phyloP scores from a whole-genome alignment of 2,113 vertebrate genomes.

The Pimephales promelas region DNA sequence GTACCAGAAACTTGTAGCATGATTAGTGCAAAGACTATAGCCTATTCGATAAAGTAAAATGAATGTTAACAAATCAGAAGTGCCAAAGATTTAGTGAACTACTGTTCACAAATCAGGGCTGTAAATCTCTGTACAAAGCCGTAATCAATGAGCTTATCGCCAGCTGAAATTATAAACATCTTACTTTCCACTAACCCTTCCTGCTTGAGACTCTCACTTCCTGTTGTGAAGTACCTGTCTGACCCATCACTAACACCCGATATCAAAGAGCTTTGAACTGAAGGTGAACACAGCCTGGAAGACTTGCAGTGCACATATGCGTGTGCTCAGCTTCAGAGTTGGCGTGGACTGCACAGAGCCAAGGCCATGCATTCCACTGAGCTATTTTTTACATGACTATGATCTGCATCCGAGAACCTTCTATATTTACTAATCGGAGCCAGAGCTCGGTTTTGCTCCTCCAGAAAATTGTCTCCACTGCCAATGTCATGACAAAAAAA shows the following conservation, averaged over 20 bases:
- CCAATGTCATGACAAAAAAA: slow-evolving; percentile 3
- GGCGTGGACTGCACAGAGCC: slow-evolving; percentile 3
- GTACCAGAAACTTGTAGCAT: not conserved
- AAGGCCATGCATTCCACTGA: slow-evolving; percentile 36
- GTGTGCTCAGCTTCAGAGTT: not conserved
- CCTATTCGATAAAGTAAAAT: not conserved
- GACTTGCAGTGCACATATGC: not conserved
- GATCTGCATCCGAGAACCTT: slow-evolving; percentile 60
- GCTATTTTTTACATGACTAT: slow-evolving; percentile 56
- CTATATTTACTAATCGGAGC: slow-evolving; percentile 66
- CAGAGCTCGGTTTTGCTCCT: slow-evolving; percentile 39
- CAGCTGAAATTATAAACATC: not conserved
- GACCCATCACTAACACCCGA: slow-evolving; percentile 12
- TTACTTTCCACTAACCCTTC: slow-evolving; percentile 25
- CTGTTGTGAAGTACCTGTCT: slow-evolving; percentile 17
- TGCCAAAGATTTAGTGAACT: not conserved
- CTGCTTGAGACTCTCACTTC: slow-evolving; percentile 28
- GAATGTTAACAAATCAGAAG: not conserved
- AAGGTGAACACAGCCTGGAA: not conserved
- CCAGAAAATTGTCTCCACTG: slow-evolving; percentile 1
- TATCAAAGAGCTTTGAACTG: slow-evolving; percentile 25
- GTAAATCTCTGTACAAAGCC: not conserved
- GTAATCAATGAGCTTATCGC: not conserved
- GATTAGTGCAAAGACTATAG: not conserved
- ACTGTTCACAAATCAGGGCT: not conserved